phyloP scores from a whole-genome alignment of 64 coral and sea anemone genomes.

The Dendrophyllia cribrosa region DNA sequence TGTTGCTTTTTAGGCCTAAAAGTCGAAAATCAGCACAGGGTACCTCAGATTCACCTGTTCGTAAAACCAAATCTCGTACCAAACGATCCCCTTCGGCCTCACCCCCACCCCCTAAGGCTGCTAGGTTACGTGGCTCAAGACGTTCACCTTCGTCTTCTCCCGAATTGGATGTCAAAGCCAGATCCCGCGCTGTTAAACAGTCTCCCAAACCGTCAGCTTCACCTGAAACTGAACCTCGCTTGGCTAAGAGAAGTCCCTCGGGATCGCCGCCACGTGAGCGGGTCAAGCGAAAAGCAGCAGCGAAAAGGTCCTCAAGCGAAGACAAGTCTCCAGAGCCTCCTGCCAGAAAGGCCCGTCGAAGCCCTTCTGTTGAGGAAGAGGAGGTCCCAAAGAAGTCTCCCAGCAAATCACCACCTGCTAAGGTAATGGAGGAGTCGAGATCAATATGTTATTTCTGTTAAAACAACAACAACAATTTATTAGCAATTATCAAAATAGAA shows the following conservation, averaged over 20 bases:
- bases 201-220: slow-evolving; percentile 38
- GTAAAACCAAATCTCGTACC: slow-evolving; percentile 32
- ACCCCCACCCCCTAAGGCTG: slow-evolving; percentile 34
- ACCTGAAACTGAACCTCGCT: slow-evolving; percentile 33
- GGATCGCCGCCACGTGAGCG: slow-evolving; percentile 55
- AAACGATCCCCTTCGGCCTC: slow-evolving; percentile 46
- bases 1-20: slow-evolving; percentile 23
- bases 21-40: slow-evolving; percentile 29
- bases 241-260: slow-evolving; percentile 51
- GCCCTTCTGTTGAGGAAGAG: slow-evolving; percentile 50
- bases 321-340: slow-evolving; percentile 56
- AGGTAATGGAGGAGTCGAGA: slow-evolving; percentile 17
- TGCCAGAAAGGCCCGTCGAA: slow-evolving; percentile 35
- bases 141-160: slow-evolving; percentile 49
- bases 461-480: no score
- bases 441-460: no score
- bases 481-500: no score
- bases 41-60: slow-evolving; percentile 3
- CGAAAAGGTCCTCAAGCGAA: slow-evolving; percentile 52
- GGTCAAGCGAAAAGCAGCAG: slow-evolving; percentile 34
- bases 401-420: background rate
- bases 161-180: slow-evolving; percentile 17
- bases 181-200: slow-evolving; percentile 37
- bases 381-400: slow-evolving; percentile 13
- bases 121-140: slow-evolving; percentile 16